Base-by-base conservation (phyloP, 1,140 invertebrate species). In the Tribolium madens region DNA sequence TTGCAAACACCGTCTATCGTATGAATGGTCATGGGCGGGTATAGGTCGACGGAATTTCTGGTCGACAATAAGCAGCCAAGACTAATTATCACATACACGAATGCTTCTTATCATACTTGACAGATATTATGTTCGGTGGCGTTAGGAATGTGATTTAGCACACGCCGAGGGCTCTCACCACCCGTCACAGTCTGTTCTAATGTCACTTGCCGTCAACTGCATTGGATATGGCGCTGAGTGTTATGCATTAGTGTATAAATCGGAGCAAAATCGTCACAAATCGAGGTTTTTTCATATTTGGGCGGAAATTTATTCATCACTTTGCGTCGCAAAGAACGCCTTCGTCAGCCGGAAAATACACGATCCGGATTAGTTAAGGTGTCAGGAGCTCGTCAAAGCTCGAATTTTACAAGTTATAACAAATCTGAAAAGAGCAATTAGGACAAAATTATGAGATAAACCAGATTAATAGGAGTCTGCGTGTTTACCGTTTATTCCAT, bases 41-140 rank as follows among this genome's bases (percentile, higher is more conserved):
- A n/a, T 18, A n/a, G 15, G 18, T 18, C 70, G 70, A 72, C 15
- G 13, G 26, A 13, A 72, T 72, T 17, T 13, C 50, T 52, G 46
- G 26, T 31, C 71, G 6, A 42, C 71, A 42, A 33, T 12, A 13
- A 50, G 13, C 81, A 83, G 78, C 82, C 78, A 81, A 77, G 80
- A 84, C 83, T 84, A 84, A 84, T 84, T 84, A 84, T 84, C 82
- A 82, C 82, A 84, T 84, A 84, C 83, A 82, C 76, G 82, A 84
- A 81, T 83, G 83, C 82, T 83, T 79, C 83, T 84, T 83, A 84
- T 83, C 83, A 83, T 83, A 82, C 78, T 83, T 84, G 83, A 84
- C 83, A 84, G 82, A 83, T 83, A 83, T 84, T 84, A 83, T 83
- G 79, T 77, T 76, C 53, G 72, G 48, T 73, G 64, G 53, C 14